These are phyloP conservation scores for Odontocolon sp. DNA, from an alignment of 2,888 invertebrate genomes.

Conservation along the genomic window DNA sequence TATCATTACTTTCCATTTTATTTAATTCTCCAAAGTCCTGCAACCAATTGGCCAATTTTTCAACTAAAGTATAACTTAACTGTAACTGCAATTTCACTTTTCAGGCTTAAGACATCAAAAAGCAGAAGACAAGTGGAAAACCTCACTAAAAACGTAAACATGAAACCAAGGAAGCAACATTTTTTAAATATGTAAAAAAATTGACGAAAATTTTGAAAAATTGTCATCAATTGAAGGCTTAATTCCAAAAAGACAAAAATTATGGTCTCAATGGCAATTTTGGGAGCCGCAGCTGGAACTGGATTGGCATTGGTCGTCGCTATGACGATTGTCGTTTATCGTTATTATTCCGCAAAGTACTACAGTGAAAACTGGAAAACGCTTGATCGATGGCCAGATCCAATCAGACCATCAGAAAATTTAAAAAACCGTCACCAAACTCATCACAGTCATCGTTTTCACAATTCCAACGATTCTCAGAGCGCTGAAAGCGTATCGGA, in stretches of 20 bases:
- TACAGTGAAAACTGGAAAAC: slow-evolving; percentile 85
- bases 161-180: no score
- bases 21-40: no score
- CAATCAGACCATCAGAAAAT: slow-evolving; percentile 59
- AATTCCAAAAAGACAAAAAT: background rate
- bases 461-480: slow-evolving; percentile 19
- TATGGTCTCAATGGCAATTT: slow-evolving; percentile 86
- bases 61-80: no score
- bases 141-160: no score
- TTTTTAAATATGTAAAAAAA: no score
- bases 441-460: slow-evolving; percentile 53
- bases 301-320: slow-evolving; percentile 86
- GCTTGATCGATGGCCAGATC: slow-evolving; percentile 82
- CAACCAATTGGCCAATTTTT: no score
- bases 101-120: no score
- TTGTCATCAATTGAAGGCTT: background rate
- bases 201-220: background rate
- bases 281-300: slow-evolving; percentile 86
- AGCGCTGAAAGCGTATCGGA: background rate
- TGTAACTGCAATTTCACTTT: no score
- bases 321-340: slow-evolving; percentile 86
- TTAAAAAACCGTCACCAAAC: slow-evolving; percentile 4
- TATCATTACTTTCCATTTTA: no score
- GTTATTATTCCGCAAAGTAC: slow-evolving; percentile 84
- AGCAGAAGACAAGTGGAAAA: no score